phyloP scores from a whole-genome alignment of 2,888 invertebrate species.

The Thymelicus acteon region DNA sequence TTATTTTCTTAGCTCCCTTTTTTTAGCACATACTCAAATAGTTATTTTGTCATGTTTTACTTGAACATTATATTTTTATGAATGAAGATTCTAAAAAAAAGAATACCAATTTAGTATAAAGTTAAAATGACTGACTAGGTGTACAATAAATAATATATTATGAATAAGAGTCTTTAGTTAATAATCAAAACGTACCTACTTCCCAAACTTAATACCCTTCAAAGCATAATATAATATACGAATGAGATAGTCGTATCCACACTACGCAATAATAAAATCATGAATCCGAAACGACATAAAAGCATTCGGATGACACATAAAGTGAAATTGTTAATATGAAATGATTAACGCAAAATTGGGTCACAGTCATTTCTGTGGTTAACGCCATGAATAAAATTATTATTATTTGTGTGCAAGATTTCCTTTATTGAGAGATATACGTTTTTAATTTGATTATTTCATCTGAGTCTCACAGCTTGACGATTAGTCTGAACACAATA shows the following conservation, averaged over 20 bases:
- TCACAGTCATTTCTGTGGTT: slow-evolving; percentile 45
- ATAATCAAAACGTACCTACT: too few relatives aligned
- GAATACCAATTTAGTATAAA: too few relatives aligned
- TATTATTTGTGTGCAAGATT: slow-evolving; percentile 43
- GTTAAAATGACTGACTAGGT: too few relatives aligned
- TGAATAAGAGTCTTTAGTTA: too few relatives aligned
- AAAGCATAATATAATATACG: not conserved
- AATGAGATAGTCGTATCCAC: slow-evolving; percentile 30
- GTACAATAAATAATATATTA: too few relatives aligned
- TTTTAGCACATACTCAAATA: too few relatives aligned
- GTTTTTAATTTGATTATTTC: slow-evolving; percentile 28
- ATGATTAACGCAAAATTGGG: slow-evolving; percentile 57
- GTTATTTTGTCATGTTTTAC: too few relatives aligned
- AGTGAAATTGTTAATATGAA: slow-evolving; percentile 56
- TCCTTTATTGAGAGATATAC: slow-evolving; percentile 46
- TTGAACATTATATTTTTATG: too few relatives aligned
- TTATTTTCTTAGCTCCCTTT: too few relatives aligned
- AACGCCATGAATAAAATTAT: slow-evolving; percentile 50
- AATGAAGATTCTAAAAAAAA: too few relatives aligned
- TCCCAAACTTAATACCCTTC: not conserved
- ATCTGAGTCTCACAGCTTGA: slow-evolving; percentile 1
- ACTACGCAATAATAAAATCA: slow-evolving; percentile 39
- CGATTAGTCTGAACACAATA: slow-evolving; percentile 3
- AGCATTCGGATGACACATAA: slow-evolving; percentile 58
- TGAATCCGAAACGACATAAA: slow-evolving; percentile 39